These are phyloP conservation scores for Acrocephalus scirpaceus DNA, from an alignment of 2,797 vertebrate species.

Conservation along the genomic window DNA sequence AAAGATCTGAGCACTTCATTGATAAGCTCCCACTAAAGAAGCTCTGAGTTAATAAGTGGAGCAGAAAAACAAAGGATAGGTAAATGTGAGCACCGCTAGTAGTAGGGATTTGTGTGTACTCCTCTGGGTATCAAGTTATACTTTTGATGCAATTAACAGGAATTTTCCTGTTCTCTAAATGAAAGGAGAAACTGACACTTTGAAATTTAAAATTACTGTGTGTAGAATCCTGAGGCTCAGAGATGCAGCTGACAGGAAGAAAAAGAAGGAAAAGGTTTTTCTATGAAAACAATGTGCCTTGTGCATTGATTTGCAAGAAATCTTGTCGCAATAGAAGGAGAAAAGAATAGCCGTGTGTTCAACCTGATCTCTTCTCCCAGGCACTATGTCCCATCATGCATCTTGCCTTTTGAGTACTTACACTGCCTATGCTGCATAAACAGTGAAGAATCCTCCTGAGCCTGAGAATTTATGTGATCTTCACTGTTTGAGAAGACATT, in stretches of 20 bases:
- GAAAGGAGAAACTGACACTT: background rate
- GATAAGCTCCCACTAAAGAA: background rate
- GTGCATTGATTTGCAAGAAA: background rate
- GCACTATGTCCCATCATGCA: too few relatives aligned
- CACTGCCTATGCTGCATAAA: accelerated
- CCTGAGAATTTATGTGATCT: background rate
- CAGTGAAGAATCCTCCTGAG: background rate
- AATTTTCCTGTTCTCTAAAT: background rate
- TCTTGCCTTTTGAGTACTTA: background rate
- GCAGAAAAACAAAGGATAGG: background rate
- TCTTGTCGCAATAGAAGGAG: background rate
- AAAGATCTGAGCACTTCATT: background rate
- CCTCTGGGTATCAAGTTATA: background rate
- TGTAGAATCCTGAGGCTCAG: background rate
- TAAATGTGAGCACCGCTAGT: background rate
- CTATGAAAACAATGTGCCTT: accelerated
- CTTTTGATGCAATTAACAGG: background rate
- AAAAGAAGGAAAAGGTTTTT: background rate
- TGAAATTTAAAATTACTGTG: background rate
- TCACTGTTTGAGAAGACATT: background rate
- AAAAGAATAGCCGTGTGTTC: background rate
- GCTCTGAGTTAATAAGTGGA: background rate
- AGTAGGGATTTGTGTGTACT: background rate
- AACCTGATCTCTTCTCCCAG: background rate
- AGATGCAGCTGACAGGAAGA: background rate